phyloP scores from a whole-genome alignment of 1,140 invertebrate genomes.

The Probaryconus sp. region DNA sequence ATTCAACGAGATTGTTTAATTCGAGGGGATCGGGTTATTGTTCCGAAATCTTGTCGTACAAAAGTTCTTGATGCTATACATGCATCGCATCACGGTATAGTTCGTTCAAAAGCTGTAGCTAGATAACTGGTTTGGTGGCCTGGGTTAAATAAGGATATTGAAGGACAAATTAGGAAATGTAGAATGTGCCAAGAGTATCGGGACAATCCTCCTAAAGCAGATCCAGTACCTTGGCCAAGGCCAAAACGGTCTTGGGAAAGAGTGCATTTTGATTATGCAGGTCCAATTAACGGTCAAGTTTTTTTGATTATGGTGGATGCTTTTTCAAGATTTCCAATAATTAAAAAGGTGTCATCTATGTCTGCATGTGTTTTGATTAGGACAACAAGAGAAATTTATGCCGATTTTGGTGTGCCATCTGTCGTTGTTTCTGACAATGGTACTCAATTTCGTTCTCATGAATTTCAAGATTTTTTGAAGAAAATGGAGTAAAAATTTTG shows the following conservation, averaged over 20 bases:
- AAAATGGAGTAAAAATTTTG: not conserved
- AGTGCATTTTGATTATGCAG: slow-evolving; percentile 1
- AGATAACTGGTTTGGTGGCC: no score
- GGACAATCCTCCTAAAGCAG: not conserved
- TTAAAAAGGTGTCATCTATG: slow-evolving; percentile 1
- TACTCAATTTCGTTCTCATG: not conserved
- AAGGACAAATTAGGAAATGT: no score
- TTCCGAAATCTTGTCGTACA: no score
- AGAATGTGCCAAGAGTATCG: slow-evolving; percentile 3
- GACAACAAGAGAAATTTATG: not conserved
- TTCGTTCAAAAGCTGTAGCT: no score
- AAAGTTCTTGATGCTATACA: no score
- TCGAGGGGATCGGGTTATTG: no score
- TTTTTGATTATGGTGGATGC: not conserved
- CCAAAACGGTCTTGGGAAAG: not conserved
- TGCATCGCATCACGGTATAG: no score
- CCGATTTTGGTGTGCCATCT: not conserved
- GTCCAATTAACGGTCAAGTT: not conserved
- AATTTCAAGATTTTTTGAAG: slow-evolving; percentile 1
- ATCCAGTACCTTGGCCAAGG: not conserved
- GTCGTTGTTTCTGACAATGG: slow-evolving; percentile 11
- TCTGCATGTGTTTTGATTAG: not conserved
- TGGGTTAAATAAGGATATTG: no score
- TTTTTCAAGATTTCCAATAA: not conserved
- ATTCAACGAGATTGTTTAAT: no score